Evolutionary conservation across 64 coral and sea anemone species (phyloP), one percentile per base, ranked within the genome.

Genomic region (Orbicella faveolata): DNA sequence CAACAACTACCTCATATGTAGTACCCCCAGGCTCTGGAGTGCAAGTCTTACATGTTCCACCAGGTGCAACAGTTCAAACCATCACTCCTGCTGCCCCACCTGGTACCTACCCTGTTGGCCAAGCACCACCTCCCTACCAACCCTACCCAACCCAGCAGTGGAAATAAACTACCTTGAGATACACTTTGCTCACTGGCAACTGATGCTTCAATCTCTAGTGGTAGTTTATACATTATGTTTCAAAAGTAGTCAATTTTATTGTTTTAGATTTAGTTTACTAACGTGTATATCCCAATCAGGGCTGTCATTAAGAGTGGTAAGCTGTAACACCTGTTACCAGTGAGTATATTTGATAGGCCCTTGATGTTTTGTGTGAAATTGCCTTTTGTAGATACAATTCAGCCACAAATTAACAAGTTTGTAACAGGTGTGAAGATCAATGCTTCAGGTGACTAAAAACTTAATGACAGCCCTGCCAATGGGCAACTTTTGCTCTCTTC

Each of bases 21-120:
- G 39, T 75, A 72, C 87, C 82, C 48, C 75, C 34, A 26, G 91
- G 88, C 5, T 52, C 41, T 3, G 73, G 83, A 17, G 73, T 90
- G 53, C 73, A 88, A 65, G 68, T 94, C 9, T 11, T 87, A 15
- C 41, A 75, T 48, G 82, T 85, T 6, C 91, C 95, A 2, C 75
- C 75, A 35, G 93, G 89, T 63, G 89, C 93, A 19, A 91, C 93
- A 18, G 66, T 94, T 35, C 65, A 84, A 48, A 87, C 88, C 20
- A 20, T 74, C 26, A 83, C 92, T 61, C 52, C 72, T 53, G 59
- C 87, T 41, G 79, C 79, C 33, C 48, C 87, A 36, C 10, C 15
- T 62, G 92, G 87, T 59, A 21, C 39, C 17, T 80, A 86, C 17
- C 87, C 92, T 10, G 61, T 54, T 44, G 79, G 62, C 0, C 80